Evolutionary conservation across 1,140 invertebrate species (phyloP).

Genomic region (Magallana ariakensis): DNA sequence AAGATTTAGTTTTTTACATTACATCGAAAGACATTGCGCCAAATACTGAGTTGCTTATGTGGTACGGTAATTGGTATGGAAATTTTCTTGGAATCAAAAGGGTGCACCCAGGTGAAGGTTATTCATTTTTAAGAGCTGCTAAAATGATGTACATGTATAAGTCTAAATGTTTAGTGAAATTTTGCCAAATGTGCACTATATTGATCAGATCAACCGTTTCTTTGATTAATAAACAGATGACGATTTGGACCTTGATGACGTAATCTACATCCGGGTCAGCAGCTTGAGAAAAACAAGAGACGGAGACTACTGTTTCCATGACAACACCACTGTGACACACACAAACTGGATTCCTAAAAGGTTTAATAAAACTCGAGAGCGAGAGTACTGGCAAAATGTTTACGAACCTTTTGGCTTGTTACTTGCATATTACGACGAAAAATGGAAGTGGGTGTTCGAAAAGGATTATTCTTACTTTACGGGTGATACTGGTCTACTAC

Average conservation of each 20-base stretch:
- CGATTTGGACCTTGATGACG: slow-evolving; percentile 6
- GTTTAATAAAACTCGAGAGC: not conserved
- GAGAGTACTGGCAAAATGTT: not conserved
- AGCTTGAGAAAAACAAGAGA: not conserved
- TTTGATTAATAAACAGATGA: not conserved
- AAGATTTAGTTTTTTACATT: slow-evolving; percentile 12
- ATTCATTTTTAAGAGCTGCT: not conserved
- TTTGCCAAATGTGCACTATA: too few species aligned
- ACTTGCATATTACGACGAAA: not conserved
- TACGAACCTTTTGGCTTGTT: slow-evolving; percentile 1
- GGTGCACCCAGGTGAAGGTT: not conserved
- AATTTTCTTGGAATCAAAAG: not conserved
- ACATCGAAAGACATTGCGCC: not conserved
- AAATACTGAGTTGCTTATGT: slow-evolving; percentile 3
- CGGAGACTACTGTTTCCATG: not conserved
- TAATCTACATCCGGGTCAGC: not conserved
- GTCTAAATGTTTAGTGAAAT: too few species aligned
- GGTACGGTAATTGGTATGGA: not conserved
- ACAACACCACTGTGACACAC: not conserved
- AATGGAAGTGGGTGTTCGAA: slow-evolving; percentile 2
- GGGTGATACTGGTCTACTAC: not conserved
- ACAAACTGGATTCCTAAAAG: slow-evolving; percentile 3
- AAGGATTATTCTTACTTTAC: slow-evolving; percentile 7
- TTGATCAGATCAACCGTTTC: too few species aligned
- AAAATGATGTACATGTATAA: too few species aligned